Conservation (phyloP, 1,140 invertebrate species). For the Matsumurasca onukii region DNA sequence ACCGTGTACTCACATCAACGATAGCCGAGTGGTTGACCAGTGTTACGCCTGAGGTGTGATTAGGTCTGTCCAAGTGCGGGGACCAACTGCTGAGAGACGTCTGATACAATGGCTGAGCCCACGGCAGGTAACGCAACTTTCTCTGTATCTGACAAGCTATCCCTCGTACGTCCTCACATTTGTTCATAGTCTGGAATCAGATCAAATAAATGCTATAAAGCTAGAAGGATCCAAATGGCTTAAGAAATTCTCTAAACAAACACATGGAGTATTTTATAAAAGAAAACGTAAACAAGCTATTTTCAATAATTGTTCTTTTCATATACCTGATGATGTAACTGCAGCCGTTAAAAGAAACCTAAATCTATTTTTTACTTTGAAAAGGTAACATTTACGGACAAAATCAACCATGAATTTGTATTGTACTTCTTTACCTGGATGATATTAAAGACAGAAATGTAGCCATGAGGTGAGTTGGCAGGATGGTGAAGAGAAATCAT, state of each 20-base stretch:
- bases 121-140: conserved; percentile 2
- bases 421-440: conserved; percentile 17
- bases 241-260: too few species aligned
- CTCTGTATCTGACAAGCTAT: not conserved
- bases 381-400: too few species aligned
- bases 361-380: too few species aligned
- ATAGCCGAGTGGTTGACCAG: conserved; percentile 7
- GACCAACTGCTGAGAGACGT: not conserved
- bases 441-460: conserved; percentile 18
- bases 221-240: too few species aligned
- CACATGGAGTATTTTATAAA: too few species aligned
- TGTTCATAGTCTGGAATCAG: not conserved
- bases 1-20: conserved; percentile 1
- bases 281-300: too few species aligned
- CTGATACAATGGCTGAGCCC: conserved; percentile 12
- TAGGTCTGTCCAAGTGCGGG: not conserved
- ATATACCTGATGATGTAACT: too few species aligned
- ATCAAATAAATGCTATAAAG: too few species aligned
- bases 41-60: not conserved
- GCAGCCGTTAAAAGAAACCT: too few species aligned
- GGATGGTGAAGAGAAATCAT: not conserved
- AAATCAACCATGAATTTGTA: too few species aligned
- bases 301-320: too few species aligned
- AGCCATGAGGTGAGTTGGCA: not conserved
- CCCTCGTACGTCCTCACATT: not conserved